Evolutionary conservation across 2,113 vertebrate genomes (phyloP).

Genomic region (Chunga burmeisteri): DNA sequence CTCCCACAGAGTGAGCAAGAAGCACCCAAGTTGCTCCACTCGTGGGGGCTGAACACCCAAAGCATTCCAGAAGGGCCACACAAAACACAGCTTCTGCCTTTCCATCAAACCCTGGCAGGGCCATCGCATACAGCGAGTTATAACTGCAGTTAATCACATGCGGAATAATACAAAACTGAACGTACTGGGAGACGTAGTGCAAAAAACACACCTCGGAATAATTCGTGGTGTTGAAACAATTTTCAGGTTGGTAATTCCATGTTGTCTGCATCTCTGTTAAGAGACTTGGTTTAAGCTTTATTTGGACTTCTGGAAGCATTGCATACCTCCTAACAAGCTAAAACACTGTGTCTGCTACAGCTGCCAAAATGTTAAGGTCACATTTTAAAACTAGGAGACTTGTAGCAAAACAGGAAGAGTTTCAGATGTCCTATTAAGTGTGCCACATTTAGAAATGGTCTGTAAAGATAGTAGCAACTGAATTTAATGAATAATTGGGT

Average conservation of each 20-base stretch:
- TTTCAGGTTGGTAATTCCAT: neutral
- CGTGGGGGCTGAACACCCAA: too few species aligned
- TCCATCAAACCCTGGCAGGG: neutral
- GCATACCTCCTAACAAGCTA: neutral
- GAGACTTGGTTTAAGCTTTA: neutral
- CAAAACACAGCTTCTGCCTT: neutral
- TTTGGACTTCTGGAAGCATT: neutral
- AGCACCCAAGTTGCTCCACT: neutral
- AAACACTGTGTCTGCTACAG: neutral
- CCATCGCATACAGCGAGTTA: rapidly evolving
- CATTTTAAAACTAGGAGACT: neutral
- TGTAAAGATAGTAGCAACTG: neutral
- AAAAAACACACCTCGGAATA: neutral
- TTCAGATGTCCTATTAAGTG: neutral
- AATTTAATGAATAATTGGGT: neutral
- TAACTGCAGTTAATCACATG: too few species aligned
- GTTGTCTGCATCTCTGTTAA: neutral
- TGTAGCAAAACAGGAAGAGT: neutral
- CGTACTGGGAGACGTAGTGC: neutral
- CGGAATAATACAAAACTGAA: neutral
- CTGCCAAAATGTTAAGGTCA: neutral
- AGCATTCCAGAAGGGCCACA: too few species aligned
- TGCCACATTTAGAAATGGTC: neutral
- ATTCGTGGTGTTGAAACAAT: neutral
- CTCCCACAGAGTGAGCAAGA: neutral